phyloP scores from a whole-genome alignment of 2,888 invertebrate genomes.

The Priocnemis perturbator region DNA sequence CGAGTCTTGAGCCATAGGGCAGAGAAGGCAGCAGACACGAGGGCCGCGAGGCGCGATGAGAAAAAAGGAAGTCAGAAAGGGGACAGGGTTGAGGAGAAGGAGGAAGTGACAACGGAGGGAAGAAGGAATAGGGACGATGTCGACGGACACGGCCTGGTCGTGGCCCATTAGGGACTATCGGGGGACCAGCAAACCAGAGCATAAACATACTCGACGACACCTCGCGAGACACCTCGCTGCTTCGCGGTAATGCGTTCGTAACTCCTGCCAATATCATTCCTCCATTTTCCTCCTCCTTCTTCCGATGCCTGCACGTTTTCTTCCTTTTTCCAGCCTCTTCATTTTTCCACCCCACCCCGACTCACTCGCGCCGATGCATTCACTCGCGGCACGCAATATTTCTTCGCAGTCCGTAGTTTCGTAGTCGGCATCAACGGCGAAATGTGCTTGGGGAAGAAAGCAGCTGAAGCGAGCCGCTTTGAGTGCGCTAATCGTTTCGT shows the following conservation, averaged over 20 bases:
- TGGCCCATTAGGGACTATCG: constrained; percentile 70
- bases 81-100: not conserved
- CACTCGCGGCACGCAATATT: no score
- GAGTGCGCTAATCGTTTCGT: not conserved
- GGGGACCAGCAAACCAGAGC: constrained; percentile 60
- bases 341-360: constrained; percentile 7
- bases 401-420: no score
- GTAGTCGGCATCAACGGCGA: no score
- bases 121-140: constrained; percentile 23
- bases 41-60: constrained; percentile 19
- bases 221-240: constrained; percentile 63
- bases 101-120: constrained; percentile 6
- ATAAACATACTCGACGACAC: constrained; percentile 71
- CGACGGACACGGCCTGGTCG: constrained; percentile 55
- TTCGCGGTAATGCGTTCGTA: constrained; percentile 68
- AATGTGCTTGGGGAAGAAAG: no score
- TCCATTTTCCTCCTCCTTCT: constrained; percentile 27
- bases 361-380: constrained; percentile 2
- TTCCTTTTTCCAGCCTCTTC: constrained; percentile 34
- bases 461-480: not conserved
- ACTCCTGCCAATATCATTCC: constrained; percentile 61
- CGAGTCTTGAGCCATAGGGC: no score
- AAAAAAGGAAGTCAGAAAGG: not conserved
- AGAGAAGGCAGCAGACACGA: no score
- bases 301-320: constrained; percentile 12